Evolutionary conservation across 2,797 vertebrate genomes (phyloP).

Genomic region (Crypturellus tataupa): DNA sequence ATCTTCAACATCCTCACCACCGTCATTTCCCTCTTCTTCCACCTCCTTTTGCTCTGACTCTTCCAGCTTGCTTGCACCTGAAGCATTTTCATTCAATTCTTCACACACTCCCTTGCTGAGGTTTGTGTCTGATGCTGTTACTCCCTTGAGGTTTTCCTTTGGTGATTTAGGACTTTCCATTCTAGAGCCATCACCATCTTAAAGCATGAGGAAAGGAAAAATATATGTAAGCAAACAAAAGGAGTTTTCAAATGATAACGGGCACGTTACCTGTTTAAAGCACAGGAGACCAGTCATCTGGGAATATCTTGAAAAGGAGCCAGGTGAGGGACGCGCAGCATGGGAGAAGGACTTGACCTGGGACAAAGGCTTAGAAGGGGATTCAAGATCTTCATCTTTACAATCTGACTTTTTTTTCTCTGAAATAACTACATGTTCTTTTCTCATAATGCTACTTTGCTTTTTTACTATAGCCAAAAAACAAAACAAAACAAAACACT

Average conservation of each 20-base stretch:
- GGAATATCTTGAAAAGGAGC: slow-evolving; percentile 76
- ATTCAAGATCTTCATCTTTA: slow-evolving; percentile 77
- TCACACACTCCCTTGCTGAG: background rate
- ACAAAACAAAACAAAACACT: background rate
- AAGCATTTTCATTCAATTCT: slow-evolving; percentile 1
- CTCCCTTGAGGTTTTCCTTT: slow-evolving; percentile 50
- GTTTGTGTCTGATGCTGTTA: background rate
- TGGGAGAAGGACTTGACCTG: slow-evolving; percentile 58
- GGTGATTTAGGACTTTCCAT: slow-evolving; percentile 48
- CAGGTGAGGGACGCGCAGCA: slow-evolving; percentile 69
- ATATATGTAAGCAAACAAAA: slow-evolving; percentile 15
- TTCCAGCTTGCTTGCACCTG: background rate
- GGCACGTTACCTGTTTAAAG: slow-evolving; percentile 80
- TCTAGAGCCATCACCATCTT: slow-evolving; percentile 51
- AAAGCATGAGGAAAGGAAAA: slow-evolving; percentile 1
- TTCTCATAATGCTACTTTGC: slow-evolving; percentile 66
- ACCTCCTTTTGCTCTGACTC: background rate
- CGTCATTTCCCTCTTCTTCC: background rate
- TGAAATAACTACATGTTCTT: slow-evolving; percentile 62
- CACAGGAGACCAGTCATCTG: slow-evolving; percentile 71
- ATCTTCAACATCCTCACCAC: slow-evolving; percentile 20
- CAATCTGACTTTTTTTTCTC: slow-evolving; percentile 76
- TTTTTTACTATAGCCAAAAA: slow-evolving; percentile 52
- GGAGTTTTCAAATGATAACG: slow-evolving; percentile 27
- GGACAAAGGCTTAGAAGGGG: slow-evolving; percentile 67